Conservation (phyloP, 2,888 invertebrate genomes). For the Cancer borealis region DNA sequence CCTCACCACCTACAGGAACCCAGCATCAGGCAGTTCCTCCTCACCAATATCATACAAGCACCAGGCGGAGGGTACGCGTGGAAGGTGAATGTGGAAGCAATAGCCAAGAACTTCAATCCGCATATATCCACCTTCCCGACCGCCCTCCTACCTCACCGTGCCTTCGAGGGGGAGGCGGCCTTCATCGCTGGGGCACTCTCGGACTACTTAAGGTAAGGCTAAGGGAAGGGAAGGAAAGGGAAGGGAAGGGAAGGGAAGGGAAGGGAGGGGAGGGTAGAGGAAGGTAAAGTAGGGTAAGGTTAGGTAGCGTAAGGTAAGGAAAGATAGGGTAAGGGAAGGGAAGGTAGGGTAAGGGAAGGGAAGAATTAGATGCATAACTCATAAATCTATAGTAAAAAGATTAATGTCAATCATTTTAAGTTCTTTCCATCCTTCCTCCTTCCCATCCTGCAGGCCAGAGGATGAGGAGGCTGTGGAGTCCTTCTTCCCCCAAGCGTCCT, state of each 20-base stretch:
- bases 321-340: slow-evolving; percentile 82
- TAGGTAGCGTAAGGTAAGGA: too few species aligned
- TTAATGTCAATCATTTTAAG: too few species aligned
- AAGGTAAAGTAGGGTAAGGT: too few species aligned
- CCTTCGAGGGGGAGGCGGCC: slow-evolving; percentile 66
- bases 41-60: slow-evolving; percentile 89
- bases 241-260: too few species aligned
- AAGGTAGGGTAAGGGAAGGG: too few species aligned
- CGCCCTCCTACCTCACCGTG: background rate
- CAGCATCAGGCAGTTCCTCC: slow-evolving; percentile 85
- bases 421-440: background rate
- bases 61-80: slow-evolving; percentile 86
- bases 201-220: slow-evolving; percentile 87
- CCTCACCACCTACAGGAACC: slow-evolving; percentile 60
- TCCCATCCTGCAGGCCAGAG: slow-evolving; percentile 80
- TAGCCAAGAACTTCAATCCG: slow-evolving; percentile 72
- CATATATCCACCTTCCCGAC: slow-evolving; percentile 71
- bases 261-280: too few species aligned
- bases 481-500: slow-evolving; percentile 87
- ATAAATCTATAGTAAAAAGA: too few species aligned
- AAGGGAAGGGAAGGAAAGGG: too few species aligned
- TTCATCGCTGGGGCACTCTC: slow-evolving; percentile 81
- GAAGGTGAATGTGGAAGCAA: slow-evolving; percentile 86
- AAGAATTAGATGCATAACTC: too few species aligned
- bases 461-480: slow-evolving; percentile 85